Evolutionary conservation across 2,888 invertebrate species (phyloP).

Genomic region (Melanostoma mellinum): DNA sequence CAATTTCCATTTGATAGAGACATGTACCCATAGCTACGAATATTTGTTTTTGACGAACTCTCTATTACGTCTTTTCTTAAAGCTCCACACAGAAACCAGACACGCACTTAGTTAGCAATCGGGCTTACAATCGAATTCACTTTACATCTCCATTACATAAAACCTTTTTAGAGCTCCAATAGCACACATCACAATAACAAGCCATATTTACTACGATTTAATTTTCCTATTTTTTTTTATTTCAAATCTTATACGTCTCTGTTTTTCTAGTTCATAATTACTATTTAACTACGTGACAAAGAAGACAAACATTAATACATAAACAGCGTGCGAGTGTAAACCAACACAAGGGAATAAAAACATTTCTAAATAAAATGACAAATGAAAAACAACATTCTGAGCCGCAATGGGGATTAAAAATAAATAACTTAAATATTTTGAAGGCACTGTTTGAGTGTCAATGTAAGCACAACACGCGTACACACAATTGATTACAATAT

Average conservation of each 20-base stretch:
- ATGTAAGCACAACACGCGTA: too few relatives aligned
- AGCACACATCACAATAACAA: slow-evolving; percentile 37
- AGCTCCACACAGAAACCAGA: background rate
- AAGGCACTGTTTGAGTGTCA: too few relatives aligned
- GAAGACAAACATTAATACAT: slow-evolving; percentile 1
- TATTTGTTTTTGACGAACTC: too few relatives aligned
- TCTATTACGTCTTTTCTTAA: too few relatives aligned
- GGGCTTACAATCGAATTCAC: background rate
- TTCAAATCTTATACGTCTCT: background rate
- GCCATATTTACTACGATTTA: slow-evolving; percentile 37
- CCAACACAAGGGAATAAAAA: slow-evolving; percentile 9
- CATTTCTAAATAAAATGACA: slow-evolving; percentile 19
- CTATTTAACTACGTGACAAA: slow-evolving; percentile 21
- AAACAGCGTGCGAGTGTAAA: background rate
- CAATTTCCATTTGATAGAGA: too few relatives aligned
- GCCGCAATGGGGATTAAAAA: slow-evolving; percentile 19
- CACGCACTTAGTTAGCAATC: background rate
- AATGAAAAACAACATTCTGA: slow-evolving; percentile 14
- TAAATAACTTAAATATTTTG: slow-evolving; percentile 11
- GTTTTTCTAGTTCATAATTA: background rate
- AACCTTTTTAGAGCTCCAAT: slow-evolving; percentile 44
- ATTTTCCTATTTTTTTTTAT: slow-evolving; percentile 7
- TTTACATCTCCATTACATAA: slow-evolving; percentile 34
- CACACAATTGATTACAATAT: too few relatives aligned
- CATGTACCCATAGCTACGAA: too few relatives aligned